A percentile compares a stretch with the other conserved stretches of the same genome.
phyloP scores from a whole-genome alignment of 2,113 vertebrate genomes.

The Gulo gulo region DNA sequence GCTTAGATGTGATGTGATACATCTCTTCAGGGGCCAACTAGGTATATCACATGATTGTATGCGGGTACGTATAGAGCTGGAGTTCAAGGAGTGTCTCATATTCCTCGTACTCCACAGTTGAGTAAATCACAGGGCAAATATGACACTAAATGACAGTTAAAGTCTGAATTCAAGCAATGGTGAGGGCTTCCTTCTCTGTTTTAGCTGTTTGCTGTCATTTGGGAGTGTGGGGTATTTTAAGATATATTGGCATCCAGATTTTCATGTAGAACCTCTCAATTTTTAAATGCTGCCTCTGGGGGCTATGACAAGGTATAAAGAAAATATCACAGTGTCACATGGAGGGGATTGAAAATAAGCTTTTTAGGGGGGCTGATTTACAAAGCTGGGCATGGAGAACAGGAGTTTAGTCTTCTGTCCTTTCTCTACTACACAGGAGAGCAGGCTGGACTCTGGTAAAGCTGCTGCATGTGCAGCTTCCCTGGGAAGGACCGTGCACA shows the following conservation, averaged over 20 bases:
- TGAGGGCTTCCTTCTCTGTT: background rate
- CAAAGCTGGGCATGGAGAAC: background rate
- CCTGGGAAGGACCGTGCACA: background rate
- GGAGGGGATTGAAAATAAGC: background rate
- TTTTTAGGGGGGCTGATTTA: background rate
- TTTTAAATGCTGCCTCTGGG: background rate
- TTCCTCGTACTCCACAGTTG: background rate
- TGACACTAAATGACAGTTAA: background rate
- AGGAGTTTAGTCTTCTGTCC: background rate
- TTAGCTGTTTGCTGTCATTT: background rate
- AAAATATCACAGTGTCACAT: background rate
- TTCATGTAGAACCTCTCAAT: background rate
- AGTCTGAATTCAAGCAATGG: background rate
- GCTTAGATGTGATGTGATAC: background rate
- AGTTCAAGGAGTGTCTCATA: background rate
- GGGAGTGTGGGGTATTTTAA: background rate
- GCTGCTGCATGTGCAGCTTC: background rate
- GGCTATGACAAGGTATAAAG: background rate
- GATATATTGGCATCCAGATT: background rate
- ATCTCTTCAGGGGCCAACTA: background rate
- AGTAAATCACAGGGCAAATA: background rate
- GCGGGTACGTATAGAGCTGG: background rate
- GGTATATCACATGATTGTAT: background rate
- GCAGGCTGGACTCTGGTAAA: background rate
- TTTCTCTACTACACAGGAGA: background rate